A percentile compares a stretch with the other conserved stretches of the same genome.
These are phyloP conservation scores for Anguilla anguilla DNA, from an alignment of 2,797 vertebrate genomes.

Conservation along the genomic window DNA sequence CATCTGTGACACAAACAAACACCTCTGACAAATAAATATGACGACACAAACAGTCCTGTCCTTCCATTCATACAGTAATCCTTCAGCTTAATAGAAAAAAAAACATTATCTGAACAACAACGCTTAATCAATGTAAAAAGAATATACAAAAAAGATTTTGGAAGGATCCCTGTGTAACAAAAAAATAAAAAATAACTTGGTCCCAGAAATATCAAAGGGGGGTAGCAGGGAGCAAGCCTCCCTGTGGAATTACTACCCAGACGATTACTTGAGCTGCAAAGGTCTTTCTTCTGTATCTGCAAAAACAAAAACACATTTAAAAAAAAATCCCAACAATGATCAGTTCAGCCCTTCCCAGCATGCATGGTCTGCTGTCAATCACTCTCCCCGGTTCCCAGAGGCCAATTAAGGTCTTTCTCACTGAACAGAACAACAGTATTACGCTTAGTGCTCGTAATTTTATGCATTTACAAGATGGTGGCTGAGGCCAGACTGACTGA, in stretches of 20 bases:
- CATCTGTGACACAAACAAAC: conserved; percentile 28
- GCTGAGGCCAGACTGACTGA: not conserved
- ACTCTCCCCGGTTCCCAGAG: not conserved
- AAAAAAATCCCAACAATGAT: conserved; percentile 24
- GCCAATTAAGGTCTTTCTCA: not conserved
- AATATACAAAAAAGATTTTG: not conserved
- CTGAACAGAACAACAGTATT: not conserved
- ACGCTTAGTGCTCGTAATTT: not conserved
- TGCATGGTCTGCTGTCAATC: not conserved
- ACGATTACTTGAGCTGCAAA: not conserved
- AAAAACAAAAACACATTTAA: not conserved
- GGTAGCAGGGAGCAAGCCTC: not conserved
- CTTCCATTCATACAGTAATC: not conserved
- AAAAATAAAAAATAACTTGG: not conserved
- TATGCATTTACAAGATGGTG: not conserved
- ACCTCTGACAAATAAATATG: conserved; percentile 47
- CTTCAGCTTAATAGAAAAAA: not conserved
- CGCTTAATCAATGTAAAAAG: not conserved
- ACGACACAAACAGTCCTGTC: conserved; percentile 20
- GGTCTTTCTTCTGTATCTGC: not conserved
- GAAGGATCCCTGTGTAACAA: not conserved
- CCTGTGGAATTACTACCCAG: not conserved
- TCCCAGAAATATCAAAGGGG: not conserved
- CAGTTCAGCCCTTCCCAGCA: not conserved
- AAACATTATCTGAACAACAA: not conserved